Conservation (phyloP, 2,113 vertebrate species). For the Colaptes auratus region DNA sequence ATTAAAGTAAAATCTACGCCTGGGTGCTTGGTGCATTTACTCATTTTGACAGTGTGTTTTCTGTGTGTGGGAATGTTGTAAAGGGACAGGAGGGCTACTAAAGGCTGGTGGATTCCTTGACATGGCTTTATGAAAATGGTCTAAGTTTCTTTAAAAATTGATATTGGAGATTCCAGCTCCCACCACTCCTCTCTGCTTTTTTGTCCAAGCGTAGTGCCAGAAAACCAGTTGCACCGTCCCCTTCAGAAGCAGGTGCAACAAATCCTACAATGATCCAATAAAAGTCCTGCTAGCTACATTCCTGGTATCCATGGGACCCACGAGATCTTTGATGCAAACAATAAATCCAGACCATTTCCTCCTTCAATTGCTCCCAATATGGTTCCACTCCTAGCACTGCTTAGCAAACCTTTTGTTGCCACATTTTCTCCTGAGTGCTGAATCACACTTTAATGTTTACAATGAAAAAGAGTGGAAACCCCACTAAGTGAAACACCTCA, state of each 20-base stretch:
- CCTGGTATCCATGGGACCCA: slow-evolving; percentile 75
- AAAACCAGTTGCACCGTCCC: slow-evolving; percentile 52
- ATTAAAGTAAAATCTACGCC: background rate
- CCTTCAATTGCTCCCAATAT: slow-evolving; percentile 75
- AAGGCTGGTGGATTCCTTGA: background rate
- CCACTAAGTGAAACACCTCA: slow-evolving; percentile 61
- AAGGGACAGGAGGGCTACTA: background rate
- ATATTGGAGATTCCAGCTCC: slow-evolving; percentile 9
- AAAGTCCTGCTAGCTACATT: slow-evolving; percentile 80
- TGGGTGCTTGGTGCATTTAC: background rate
- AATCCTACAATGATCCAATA: slow-evolving; percentile 77
- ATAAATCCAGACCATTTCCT: slow-evolving; percentile 81
- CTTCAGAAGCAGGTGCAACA: slow-evolving; percentile 77
- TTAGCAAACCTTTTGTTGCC: slow-evolving; percentile 72
- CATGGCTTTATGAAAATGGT: background rate
- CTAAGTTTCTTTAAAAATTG: slow-evolving; percentile 6
- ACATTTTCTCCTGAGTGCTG: slow-evolving; percentile 72
- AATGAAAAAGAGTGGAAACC: slow-evolving; percentile 42
- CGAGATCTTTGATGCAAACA: slow-evolving; percentile 79
- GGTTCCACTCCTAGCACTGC: slow-evolving; percentile 61
- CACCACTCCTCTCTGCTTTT: slow-evolving; percentile 32
- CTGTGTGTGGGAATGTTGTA: background rate
- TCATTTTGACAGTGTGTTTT: background rate
- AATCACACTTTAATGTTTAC: slow-evolving; percentile 69
- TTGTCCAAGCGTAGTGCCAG: slow-evolving; percentile 49